Conservation (phyloP, 1,140 invertebrate species). For the Intoshia linei region DNA sequence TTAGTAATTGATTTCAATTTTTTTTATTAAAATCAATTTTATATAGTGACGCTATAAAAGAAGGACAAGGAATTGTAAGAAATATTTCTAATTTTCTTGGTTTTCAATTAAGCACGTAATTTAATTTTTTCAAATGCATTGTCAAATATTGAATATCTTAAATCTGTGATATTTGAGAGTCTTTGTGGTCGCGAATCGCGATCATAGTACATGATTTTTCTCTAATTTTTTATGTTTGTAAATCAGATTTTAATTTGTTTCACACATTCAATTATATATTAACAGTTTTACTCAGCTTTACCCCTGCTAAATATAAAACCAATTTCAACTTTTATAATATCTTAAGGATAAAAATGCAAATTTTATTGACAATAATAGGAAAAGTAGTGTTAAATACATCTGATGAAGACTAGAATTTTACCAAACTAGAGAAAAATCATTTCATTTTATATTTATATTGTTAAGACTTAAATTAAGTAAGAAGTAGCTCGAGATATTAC, state of each 20-base stretch:
- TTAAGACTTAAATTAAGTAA: no score
- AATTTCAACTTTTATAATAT: no score
- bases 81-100: constrained; percentile 96
- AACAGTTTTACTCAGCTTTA: not conserved
- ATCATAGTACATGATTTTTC: not conserved
- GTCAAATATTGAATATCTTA: not conserved
- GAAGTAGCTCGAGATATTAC: no score
- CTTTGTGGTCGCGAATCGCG: not conserved
- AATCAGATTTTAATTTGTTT: not conserved
- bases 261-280: not conserved
- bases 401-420: no score
- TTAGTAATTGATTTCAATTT: constrained; percentile 33
- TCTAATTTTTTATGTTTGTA: not conserved
- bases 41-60: constrained; percentile 23
- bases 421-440: no score
- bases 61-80: constrained; percentile 87
- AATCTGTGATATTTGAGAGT: no score
- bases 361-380: no score
- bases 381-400: no score
- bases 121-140: constrained; percentile 3
- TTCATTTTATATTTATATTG: no score
- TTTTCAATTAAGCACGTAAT: constrained; percentile 71
- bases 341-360: no score
- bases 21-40: constrained; percentile 4
- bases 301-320: no score